Evolutionary conservation across 2,888 invertebrate species (phyloP).

Genomic region (Brassicogethes aeneus): DNA sequence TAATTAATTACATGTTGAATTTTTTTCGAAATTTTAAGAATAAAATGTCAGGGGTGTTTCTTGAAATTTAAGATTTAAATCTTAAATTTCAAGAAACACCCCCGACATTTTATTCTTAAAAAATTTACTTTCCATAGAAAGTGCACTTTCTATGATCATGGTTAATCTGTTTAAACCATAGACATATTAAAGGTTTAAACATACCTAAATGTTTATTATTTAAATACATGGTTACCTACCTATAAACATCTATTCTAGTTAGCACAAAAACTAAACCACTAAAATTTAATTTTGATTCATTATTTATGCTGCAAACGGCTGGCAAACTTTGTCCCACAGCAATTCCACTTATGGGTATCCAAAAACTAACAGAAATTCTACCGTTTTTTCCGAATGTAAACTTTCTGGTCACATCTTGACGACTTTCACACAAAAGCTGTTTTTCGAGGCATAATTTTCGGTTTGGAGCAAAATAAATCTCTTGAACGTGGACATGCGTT

Average conservation of each 20-base stretch:
- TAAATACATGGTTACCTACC: slow-evolving; percentile 14
- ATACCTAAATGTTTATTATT: no score
- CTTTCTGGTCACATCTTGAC: slow-evolving; percentile 15
- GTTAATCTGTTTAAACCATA: no score
- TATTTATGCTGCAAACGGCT: slow-evolving; percentile 22
- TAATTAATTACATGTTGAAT: no score
- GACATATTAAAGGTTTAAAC: no score
- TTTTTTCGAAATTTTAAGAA: no score
- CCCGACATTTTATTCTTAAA: no score
- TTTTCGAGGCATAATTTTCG: slow-evolving; percentile 20
- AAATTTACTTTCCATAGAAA: no score
- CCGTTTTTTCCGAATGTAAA: slow-evolving; percentile 20
- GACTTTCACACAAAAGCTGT: slow-evolving; percentile 20
- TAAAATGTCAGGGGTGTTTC: no score
- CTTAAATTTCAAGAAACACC: no score
- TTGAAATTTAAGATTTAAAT: no score
- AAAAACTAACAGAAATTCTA: slow-evolving; percentile 19
- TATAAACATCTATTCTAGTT: slow-evolving; percentile 25
- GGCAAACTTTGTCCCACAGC: slow-evolving; percentile 25
- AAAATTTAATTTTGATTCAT: slow-evolving; percentile 23
- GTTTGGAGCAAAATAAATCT: slow-evolving; percentile 16
- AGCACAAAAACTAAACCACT: slow-evolving; percentile 25
- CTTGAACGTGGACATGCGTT: slow-evolving; percentile 8
- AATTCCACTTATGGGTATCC: slow-evolving; percentile 26
- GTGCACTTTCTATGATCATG: no score